Percentiles rank a stretch among this genome's conserved stretches.
Evolutionary conservation across 2,113 vertebrate species (phyloP).

Genomic region (Pluvialis apricaria): DNA sequence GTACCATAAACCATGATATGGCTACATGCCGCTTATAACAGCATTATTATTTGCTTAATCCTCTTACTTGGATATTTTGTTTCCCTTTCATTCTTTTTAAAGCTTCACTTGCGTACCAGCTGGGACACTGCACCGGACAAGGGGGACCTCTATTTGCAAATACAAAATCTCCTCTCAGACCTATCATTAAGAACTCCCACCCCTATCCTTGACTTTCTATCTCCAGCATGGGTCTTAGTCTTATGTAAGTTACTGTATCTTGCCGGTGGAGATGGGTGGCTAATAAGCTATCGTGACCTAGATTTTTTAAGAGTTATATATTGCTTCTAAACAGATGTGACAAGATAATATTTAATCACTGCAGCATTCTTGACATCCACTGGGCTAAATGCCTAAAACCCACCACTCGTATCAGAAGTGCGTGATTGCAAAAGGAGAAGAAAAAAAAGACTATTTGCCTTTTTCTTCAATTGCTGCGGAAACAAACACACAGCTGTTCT

Average conservation of each 20-base stretch:
- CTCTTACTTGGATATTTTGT: background rate
- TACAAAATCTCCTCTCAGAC: background rate
- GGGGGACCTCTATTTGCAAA: background rate
- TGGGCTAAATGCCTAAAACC: conserved; percentile 17
- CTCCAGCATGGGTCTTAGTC: background rate
- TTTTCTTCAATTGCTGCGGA: background rate
- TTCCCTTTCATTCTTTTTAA: background rate
- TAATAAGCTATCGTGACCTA: conserved; percentile 5
- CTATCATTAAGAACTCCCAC: background rate
- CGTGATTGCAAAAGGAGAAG: background rate
- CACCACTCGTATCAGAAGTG: background rate
- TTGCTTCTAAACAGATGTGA: conserved; percentile 37
- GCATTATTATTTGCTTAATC: background rate
- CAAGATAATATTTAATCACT: conserved; percentile 49
- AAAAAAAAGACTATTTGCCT: background rate
- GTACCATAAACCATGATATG: background rate
- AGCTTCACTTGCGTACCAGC: background rate
- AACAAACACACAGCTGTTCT: conserved; percentile 13
- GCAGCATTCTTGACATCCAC: conserved; percentile 13
- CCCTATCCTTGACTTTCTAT: background rate
- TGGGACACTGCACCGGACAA: background rate
- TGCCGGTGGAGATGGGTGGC: background rate
- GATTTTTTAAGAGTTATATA: background rate
- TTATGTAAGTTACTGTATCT: background rate
- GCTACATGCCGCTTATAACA: background rate